These are phyloP conservation scores for Allophyes oxyacanthae DNA, from an alignment of 2,888 invertebrate species.

Conservation along the genomic window DNA sequence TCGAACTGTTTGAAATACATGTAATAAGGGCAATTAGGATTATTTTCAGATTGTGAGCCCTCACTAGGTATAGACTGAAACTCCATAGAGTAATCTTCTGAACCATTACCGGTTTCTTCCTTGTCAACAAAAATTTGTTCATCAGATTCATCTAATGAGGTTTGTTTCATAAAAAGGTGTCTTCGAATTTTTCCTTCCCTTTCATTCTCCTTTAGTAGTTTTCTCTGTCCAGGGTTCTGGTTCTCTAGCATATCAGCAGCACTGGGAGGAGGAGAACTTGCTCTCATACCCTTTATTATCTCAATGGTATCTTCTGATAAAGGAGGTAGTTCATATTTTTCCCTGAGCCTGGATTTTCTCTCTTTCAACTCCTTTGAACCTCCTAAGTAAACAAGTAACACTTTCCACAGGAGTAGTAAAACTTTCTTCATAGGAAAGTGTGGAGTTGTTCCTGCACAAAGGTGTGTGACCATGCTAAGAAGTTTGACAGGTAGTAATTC, in stretches of 20 bases:
- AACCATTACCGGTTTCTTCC: constrained; percentile 90
- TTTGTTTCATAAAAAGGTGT: constrained; percentile 96
- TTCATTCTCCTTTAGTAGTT: constrained; percentile 84
- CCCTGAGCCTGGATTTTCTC: constrained; percentile 92
- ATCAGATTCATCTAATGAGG: constrained; percentile 94
- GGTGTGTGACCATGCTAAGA: constrained; percentile 98
- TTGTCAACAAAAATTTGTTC: constrained; percentile 93
- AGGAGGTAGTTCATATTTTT: constrained; percentile 92
- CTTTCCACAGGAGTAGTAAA: constrained; percentile 98
- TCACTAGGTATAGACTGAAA: constrained; percentile 87
- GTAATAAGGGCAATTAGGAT: constrained; percentile 80
- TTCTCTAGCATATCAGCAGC: constrained; percentile 96
- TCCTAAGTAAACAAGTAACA: constrained; percentile 96
- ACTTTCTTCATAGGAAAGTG: constrained; percentile 99
- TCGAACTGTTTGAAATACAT: constrained; percentile 84
- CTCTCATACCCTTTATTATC: constrained; percentile 97
- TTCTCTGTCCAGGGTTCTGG: constrained; percentile 93
- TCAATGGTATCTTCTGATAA: constrained; percentile 97
- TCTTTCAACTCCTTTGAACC: constrained; percentile 95
- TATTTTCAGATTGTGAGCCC: constrained; percentile 74
- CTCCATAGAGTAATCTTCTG: constrained; percentile 90
- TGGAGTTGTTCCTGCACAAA: constrained; percentile 98
- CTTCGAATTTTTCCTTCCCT: constrained; percentile 92
- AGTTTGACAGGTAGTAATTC: constrained; percentile 96
- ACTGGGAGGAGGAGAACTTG: constrained; percentile 98